phyloP scores from a whole-genome alignment of 2,113 vertebrate genomes.

The Cottus gobio region DNA sequence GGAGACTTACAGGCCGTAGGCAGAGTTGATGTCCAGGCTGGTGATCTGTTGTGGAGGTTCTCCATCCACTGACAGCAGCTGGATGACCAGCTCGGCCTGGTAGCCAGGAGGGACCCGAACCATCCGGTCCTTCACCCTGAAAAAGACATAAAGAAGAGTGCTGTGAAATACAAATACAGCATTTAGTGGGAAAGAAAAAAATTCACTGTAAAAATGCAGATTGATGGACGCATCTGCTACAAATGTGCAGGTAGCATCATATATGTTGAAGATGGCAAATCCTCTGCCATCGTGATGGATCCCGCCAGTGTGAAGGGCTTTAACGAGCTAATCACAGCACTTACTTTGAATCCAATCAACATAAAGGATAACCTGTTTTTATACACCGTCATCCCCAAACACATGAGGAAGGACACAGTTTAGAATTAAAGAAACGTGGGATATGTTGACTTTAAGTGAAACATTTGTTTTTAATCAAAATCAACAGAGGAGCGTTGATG shows the following conservation, averaged over 20 bases:
- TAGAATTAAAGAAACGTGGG: not conserved
- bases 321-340: not conserved
- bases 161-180: not conserved
- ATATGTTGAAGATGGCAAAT: not conserved
- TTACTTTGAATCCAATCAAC: not conserved
- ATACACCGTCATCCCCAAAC: too few species aligned
- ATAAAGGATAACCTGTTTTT: not conserved
- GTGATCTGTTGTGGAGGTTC: slow-evolving; percentile 96
- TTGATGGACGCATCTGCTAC: not conserved
- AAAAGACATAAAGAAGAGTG: not conserved
- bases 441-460: not conserved
- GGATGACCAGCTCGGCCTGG: slow-evolving; percentile 95
- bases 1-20: slow-evolving; percentile 96
- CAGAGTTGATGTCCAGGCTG: slow-evolving; percentile 93
- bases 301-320: not conserved
- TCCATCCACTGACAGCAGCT: slow-evolving; percentile 93
- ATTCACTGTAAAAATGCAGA: not conserved
- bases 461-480: not conserved
- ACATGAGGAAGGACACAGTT: not conserved
- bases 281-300: not conserved
- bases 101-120: slow-evolving; percentile 95
- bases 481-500: not conserved
- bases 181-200: not conserved
- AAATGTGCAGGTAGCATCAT: not conserved
- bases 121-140: slow-evolving; percentile 89